A percentile compares a stretch with the other conserved stretches of the same genome.
Conservation (phyloP, 2,888 invertebrate species). For the Himalopsyche tibetana region DNA sequence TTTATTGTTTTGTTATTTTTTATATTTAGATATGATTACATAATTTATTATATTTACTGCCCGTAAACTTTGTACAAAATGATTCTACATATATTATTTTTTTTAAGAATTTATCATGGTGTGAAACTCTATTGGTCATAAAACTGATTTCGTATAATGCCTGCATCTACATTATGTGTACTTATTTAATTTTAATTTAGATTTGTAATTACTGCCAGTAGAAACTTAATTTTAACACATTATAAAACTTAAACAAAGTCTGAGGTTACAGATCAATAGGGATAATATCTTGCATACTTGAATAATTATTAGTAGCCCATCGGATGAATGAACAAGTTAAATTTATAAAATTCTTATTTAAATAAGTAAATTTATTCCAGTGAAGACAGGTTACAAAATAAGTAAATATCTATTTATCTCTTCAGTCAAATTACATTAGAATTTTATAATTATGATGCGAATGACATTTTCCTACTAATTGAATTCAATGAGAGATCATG, state of each 20-base stretch:
- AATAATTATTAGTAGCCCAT: no score
- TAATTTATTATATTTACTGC: slow-evolving; percentile 54
- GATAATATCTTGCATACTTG: no score
- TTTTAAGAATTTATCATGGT: slow-evolving; percentile 1
- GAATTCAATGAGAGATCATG: no score
- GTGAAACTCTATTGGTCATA: background rate
- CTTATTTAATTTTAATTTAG: slow-evolving; percentile 28
- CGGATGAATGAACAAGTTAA: no score
- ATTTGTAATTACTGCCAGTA: background rate
- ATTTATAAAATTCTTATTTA: no score
- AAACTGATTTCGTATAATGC: background rate
- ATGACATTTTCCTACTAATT: no score
- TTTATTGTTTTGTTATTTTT: slow-evolving; percentile 57
- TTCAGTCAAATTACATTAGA: no score
- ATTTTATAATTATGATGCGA: no score
- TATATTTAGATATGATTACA: slow-evolving; percentile 53
- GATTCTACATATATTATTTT: background rate
- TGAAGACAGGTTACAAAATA: no score
- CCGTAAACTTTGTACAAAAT: slow-evolving; percentile 58
- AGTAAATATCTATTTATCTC: no score
- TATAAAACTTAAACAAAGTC: background rate
- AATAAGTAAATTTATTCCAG: no score
- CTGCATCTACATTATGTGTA: background rate
- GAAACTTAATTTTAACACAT: background rate
- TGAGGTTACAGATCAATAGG: no score